Base-by-base conservation (phyloP, 2,888 invertebrate species). In the Serripes groenlandicus region DNA sequence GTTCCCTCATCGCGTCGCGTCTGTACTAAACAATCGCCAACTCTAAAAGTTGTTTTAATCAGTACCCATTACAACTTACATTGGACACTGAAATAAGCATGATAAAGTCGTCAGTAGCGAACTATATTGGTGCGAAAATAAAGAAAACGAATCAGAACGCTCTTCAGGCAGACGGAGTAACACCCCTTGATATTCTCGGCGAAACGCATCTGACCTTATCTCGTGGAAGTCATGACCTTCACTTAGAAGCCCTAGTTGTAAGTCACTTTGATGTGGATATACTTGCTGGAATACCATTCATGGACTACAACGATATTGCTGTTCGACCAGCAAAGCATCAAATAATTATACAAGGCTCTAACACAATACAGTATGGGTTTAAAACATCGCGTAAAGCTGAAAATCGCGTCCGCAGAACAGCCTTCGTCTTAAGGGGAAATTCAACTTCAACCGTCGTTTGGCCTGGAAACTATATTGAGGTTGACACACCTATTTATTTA, bases 261-360 rank as follows among this genome's bases (percentile, higher is more conserved):
- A 56, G 23, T 68, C 66, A 66, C 35, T 26, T 75, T 15, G 89
- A 88, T 73, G 75, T 70, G 7, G 86, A 89, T 18, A 42, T 87
- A 0, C 68, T 86, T 26, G 88, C 85, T 0, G 88, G 88, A 3
- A 85, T 81, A 3, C 85, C 89, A 1, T 89, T 88, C 56, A 85
- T 90, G 83, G 71, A 58, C 28, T n/a, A 3, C 7, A 90, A 89
- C 77, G 90, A 86, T 54, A 80, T 90, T 52, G n/a, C 78, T 15
- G 56, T 88, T 18, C 81, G 86, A 15, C 84, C 86, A 3, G 77
- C 83, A n/a, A 72, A 72, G 37, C 35, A 56, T 18, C 56, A 56
- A 34, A 72, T 72, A 30, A 58, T 11, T 34, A 72, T 72, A 4
- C 3, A 34, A 4, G 58, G 30, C 18, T 28, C 52, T 11, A 23